A percentile compares a stretch with the other conserved stretches of the same genome.
These are phyloP conservation scores for Sturnira hondurensis DNA, from an alignment of 2,113 vertebrate species.

Conservation along the genomic window DNA sequence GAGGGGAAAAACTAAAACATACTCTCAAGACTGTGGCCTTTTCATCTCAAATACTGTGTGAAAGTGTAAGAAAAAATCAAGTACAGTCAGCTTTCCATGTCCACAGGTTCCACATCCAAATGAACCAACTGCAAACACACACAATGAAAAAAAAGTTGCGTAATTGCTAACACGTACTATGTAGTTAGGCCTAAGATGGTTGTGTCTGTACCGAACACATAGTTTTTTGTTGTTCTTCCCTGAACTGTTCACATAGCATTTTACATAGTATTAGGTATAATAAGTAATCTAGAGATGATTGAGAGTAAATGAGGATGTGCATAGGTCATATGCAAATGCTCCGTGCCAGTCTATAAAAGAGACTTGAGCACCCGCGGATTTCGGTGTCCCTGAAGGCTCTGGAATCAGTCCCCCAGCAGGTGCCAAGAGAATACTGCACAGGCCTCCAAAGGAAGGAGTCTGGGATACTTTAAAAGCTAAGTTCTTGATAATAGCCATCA, in stretches of 20 bases:
- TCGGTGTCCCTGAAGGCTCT: not conserved
- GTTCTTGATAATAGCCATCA: not conserved
- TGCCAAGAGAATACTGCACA: not conserved
- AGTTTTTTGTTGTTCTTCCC: not conserved
- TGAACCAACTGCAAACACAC: not conserved
- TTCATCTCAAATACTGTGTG: not conserved
- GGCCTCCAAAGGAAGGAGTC: not conserved
- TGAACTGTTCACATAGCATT: not conserved
- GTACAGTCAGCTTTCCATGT: not conserved
- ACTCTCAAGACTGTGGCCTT: not conserved
- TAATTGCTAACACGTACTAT: no score
- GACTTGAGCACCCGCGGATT: not conserved
- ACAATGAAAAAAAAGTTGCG: not conserved
- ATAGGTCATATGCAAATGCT: not conserved
- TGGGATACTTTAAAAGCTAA: not conserved
- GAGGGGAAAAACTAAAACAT: not conserved
- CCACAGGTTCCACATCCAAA: no score
- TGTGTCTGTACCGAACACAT: not conserved
- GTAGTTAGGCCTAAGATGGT: not conserved
- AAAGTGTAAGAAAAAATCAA: not conserved
- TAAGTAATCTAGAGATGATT: not conserved
- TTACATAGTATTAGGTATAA: not conserved
- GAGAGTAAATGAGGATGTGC: not conserved
- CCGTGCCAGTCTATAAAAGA: not conserved
- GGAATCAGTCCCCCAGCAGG: not conserved